Percentiles rank a stretch among this genome's conserved stretches.
Conservation (phyloP, 2,888 invertebrate species). For the Thereva unica region DNA sequence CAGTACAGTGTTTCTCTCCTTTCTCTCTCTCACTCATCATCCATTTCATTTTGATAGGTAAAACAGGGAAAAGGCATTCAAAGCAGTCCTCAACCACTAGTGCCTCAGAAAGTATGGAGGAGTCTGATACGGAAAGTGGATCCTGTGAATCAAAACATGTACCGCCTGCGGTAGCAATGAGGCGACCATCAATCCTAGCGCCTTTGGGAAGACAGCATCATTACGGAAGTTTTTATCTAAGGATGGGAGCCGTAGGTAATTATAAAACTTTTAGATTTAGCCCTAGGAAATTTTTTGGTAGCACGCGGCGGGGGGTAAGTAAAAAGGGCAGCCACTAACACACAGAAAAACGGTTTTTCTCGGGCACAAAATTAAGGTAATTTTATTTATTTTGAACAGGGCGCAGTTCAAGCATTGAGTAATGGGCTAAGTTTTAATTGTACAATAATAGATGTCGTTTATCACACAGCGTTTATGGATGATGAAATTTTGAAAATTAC, state of each 20-base stretch:
- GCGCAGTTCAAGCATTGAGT: too few species aligned
- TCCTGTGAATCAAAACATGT: slow-evolving; percentile 49
- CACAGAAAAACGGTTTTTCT: too few species aligned
- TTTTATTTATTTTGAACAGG: too few species aligned
- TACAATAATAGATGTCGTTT: too few species aligned
- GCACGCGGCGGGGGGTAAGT: too few species aligned
- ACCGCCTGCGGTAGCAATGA: slow-evolving; percentile 55
- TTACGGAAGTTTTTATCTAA: slow-evolving; percentile 89
- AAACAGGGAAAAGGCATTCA: slow-evolving; percentile 37
- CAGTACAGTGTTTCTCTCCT: too few species aligned
- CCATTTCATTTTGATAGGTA: not conserved
- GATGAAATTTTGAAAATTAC: too few species aligned
- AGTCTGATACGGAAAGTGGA: slow-evolving; percentile 60
- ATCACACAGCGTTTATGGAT: too few species aligned
- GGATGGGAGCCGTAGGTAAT: slow-evolving; percentile 90
- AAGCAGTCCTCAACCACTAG: slow-evolving; percentile 43
- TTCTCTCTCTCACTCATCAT: too few species aligned
- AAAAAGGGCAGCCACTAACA: too few species aligned
- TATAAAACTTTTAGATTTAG: slow-evolving; percentile 39
- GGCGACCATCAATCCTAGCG: slow-evolving; percentile 60
- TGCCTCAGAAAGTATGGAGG: slow-evolving; percentile 66
- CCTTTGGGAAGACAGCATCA: slow-evolving; percentile 69
- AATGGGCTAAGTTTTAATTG: too few species aligned
- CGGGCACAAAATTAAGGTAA: too few species aligned
- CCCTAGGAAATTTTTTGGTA: not conserved